Evolutionary conservation across 2,797 vertebrate species (phyloP).

Genomic region (Pteropus rufus): DNA sequence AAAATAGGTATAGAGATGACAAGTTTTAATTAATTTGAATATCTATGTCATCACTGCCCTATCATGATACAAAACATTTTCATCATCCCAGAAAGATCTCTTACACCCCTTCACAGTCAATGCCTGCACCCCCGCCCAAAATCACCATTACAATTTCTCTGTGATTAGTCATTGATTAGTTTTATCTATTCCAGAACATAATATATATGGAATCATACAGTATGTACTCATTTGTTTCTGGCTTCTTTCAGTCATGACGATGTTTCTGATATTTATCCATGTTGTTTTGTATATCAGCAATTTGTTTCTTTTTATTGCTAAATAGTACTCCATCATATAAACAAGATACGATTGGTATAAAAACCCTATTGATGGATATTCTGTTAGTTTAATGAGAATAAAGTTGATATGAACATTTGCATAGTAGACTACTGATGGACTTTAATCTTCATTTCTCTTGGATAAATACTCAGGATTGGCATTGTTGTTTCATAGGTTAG

Average conservation of each 20-base stretch:
- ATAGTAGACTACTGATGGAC: neutral
- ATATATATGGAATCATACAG: neutral
- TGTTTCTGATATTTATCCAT: neutral
- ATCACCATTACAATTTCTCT: neutral
- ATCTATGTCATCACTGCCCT: neutral
- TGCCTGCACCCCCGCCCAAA: neutral
- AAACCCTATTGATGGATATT: neutral
- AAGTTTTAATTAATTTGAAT: neutral
- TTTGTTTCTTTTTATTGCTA: neutral
- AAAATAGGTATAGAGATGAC: neutral
- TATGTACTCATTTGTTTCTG: neutral
- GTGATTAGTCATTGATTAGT: neutral
- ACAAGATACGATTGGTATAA: neutral
- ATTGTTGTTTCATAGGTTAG: neutral
- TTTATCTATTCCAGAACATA: neutral
- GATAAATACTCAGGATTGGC: neutral
- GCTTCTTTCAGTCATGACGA: neutral
- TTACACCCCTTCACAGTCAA: neutral
- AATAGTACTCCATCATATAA: neutral
- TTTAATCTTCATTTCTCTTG: neutral
- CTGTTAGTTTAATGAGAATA: neutral
- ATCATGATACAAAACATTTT: neutral
- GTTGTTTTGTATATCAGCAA: neutral
- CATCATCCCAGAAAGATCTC: neutral
- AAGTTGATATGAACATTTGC: neutral